Percentiles rank a stretch among this genome's conserved stretches.
These are phyloP conservation scores for Eutrigla gurnardus DNA, from an alignment of 2,797 vertebrate genomes.

Conservation along the genomic window DNA sequence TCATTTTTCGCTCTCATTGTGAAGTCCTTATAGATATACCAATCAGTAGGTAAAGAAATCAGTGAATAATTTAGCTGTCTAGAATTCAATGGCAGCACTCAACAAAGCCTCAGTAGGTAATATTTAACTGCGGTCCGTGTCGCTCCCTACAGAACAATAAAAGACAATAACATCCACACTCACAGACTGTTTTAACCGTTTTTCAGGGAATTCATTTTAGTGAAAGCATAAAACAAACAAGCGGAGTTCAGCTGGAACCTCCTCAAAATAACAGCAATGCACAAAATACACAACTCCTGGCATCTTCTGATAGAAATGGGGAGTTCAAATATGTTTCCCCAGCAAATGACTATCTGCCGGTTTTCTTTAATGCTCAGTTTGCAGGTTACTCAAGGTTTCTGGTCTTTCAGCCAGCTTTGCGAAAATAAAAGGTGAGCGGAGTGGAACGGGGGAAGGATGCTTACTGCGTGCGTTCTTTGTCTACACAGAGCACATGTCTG, in stretches of 20 bases:
- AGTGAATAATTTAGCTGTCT: conserved; percentile 52
- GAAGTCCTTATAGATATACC: conserved; percentile 39
- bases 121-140: conserved; percentile 4
- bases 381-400: conserved; percentile 41
- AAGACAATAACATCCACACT: not conserved
- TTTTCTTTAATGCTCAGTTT: conserved; percentile 37
- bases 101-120: conserved; percentile 21
- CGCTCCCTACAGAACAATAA: conserved; percentile 18
- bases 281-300: conserved; percentile 1
- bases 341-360: conserved; percentile 20
- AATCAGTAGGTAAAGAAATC: conserved; percentile 47
- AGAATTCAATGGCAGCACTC: conserved; percentile 40
- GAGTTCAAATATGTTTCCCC: conserved; percentile 11
- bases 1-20: conserved; percentile 48
- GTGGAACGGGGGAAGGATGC: conserved; percentile 27
- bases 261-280: not conserved
- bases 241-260: not conserved
- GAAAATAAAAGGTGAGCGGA: conserved; percentile 47
- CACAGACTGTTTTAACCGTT: not conserved
- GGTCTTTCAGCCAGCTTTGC: conserved; percentile 52
- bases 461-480: conserved; percentile 52
- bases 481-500: conserved; percentile 41
- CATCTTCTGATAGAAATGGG: not conserved
- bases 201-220: not conserved
- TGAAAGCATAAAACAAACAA: conserved; percentile 21